phyloP scores from a whole-genome alignment of 2,797 vertebrate genomes.

The Chelonia mydas region DNA sequence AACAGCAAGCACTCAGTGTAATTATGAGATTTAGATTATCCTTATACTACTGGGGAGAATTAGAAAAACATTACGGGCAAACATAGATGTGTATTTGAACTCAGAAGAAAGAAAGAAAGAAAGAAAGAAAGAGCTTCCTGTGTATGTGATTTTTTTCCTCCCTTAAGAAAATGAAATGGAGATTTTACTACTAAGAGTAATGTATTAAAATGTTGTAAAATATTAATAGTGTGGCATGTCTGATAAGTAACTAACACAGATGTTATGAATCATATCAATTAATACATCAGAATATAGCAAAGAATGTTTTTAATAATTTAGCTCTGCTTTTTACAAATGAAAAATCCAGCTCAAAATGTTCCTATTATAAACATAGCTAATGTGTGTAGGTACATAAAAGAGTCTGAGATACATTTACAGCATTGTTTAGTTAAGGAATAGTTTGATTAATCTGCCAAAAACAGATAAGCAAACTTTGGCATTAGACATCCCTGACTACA shows the following conservation, averaged over 20 bases:
- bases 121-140: slow-evolving; percentile 8
- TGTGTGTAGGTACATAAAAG: slow-evolving; percentile 59
- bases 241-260: slow-evolving; percentile 57
- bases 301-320: slow-evolving; percentile 76
- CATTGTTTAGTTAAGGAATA: slow-evolving; percentile 36
- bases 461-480: slow-evolving; percentile 73
- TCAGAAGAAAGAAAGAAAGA: slow-evolving; percentile 37
- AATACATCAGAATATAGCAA: slow-evolving; percentile 65
- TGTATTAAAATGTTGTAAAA: slow-evolving; percentile 71
- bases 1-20: slow-evolving; percentile 26
- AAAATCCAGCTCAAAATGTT: slow-evolving; percentile 41
- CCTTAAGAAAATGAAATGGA: slow-evolving; percentile 62
- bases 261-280: slow-evolving; percentile 63
- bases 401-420: slow-evolving; percentile 42
- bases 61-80: neutral
- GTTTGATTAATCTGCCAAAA: slow-evolving; percentile 66
- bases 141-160: neutral
- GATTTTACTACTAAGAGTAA: slow-evolving; percentile 55
- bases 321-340: slow-evolving; percentile 54
- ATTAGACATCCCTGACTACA: slow-evolving; percentile 53
- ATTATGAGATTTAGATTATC: slow-evolving; percentile 27
- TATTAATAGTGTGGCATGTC: slow-evolving; percentile 69
- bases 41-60: neutral
- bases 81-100: slow-evolving; percentile 4
- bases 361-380: slow-evolving; percentile 61